Evolutionary conservation across 2,113 vertebrate genomes (phyloP), one percentile per base, ranked within the genome.

Genomic region (Channa maculata): DNA sequence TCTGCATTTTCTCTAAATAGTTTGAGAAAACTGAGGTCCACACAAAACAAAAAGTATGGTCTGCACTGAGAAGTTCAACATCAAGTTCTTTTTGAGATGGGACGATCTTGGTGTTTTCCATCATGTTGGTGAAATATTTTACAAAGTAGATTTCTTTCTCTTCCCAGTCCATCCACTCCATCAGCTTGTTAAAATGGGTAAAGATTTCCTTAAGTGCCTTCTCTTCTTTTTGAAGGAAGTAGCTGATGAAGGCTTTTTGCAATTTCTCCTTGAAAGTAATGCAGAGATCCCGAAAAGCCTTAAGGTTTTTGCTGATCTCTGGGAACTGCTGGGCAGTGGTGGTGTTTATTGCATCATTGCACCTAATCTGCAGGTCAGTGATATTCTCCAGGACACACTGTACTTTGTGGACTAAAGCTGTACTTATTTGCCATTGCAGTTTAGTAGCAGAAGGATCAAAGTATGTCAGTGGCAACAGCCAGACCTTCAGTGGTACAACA

Each of bases 401-500:
- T 2, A 33, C 14, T 15, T 61, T 59, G 0, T 75, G 69, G 0
- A 92, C 51, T 12, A 93, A 0, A 1, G 9, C 0, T 2, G 57
- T 4, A 14, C 77, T 88, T 5, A 91, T 93, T 45, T 93, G 66
- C 10, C 65, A 54, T 1, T 89, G 75, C 0, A 93, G 6, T 51
- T 65, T 67, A 0, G 90, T 81, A 11, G 92, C 92, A 45, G 5
- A 33, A 8, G 68, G 58, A 83, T 91, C 77, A 55, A 94, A 69
- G 36, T 3, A 46, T 5, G 58, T 46, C 45, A 94, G 77, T 0
- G 92, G 91, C 45, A 92, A 61, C 14, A 93, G 73, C 90, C 90
- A 93, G 51, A 93, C 91, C 38, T 15, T 84, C 15, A 91, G 0
- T 46, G 94, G 91, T 6, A 94, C 79, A 1, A 82, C 80, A 0